Conservation (phyloP, 2,113 vertebrate genomes). For the Canis aureus region DNA sequence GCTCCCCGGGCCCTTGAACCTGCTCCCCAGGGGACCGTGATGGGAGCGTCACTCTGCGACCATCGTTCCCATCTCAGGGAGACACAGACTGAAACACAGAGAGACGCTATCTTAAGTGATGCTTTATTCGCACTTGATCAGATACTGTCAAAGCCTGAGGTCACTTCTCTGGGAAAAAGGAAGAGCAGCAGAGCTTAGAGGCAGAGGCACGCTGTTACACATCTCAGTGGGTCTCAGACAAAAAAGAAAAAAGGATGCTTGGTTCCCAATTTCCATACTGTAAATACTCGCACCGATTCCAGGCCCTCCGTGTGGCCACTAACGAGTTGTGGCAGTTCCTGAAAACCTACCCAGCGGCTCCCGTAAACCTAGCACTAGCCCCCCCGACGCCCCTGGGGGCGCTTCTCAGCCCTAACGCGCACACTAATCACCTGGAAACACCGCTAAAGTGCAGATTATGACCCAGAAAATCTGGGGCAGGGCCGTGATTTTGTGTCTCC, state of each 20-base stretch:
- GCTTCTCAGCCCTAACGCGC: not conserved
- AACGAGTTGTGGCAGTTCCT: not conserved
- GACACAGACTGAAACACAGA: not conserved
- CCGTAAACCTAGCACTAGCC: not conserved
- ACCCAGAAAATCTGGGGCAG: not conserved
- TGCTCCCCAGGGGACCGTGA: too few species aligned
- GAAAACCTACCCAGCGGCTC: not conserved
- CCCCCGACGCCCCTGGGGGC: too few species aligned
- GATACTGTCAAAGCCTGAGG: not conserved
- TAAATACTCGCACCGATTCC: not conserved
- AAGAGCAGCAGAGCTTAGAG: not conserved
- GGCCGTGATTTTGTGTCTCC: not conserved
- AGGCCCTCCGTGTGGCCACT: not conserved
- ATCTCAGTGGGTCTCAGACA: not conserved
- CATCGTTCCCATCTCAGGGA: not conserved
- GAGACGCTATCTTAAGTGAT: not conserved
- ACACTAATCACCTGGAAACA: not conserved
- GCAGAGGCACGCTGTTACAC: not conserved
- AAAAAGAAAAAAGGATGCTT: not conserved
- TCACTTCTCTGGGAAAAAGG: not conserved
- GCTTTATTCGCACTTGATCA: not conserved
- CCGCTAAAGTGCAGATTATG: not conserved
- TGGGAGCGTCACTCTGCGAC: too few species aligned
- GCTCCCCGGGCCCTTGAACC: too few species aligned
- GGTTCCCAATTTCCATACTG: not conserved